Percentiles rank a stretch among this genome's conserved stretches.
phyloP scores from a whole-genome alignment of 35 echinoderm and acorn worm genomes.

The Hemicentrotus pulcherrimus region DNA sequence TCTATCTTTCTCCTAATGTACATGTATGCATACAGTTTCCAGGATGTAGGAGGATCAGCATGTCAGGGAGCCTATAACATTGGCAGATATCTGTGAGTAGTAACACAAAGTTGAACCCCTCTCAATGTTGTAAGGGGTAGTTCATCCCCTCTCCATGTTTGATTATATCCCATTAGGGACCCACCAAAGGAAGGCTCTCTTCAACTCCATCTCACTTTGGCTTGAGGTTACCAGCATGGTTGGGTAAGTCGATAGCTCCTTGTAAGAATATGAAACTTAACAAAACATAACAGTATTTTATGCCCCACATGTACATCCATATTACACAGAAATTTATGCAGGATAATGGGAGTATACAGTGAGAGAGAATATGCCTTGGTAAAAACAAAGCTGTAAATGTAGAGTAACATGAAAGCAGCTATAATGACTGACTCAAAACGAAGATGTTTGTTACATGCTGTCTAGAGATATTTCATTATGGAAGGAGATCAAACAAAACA shows the following conservation, averaged over 20 bases:
- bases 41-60: not conserved
- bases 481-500: not conserved
- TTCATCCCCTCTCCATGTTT: not conserved
- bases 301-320: not conserved
- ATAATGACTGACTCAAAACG: no score
- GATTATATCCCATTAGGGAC: not conserved
- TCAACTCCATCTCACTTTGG: not conserved
- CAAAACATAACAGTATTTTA: not conserved
- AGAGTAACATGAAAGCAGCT: no score
- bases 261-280: conserved; percentile 14
- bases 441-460: no score
- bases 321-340: not conserved
- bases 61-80: not conserved
- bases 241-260: not conserved
- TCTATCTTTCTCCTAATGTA: not conserved
- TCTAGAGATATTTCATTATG: not conserved
- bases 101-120: not conserved
- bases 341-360: not conserved
- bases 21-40: not conserved
- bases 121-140: not conserved
- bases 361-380: no score
- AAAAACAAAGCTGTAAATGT: no score
- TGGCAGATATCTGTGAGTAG: not conserved
- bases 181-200: not conserved
- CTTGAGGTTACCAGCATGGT: not conserved